Percentiles rank a stretch among this genome's conserved stretches.
phyloP scores from a whole-genome alignment of 2,797 vertebrate species.

The Squalus acanthias region DNA sequence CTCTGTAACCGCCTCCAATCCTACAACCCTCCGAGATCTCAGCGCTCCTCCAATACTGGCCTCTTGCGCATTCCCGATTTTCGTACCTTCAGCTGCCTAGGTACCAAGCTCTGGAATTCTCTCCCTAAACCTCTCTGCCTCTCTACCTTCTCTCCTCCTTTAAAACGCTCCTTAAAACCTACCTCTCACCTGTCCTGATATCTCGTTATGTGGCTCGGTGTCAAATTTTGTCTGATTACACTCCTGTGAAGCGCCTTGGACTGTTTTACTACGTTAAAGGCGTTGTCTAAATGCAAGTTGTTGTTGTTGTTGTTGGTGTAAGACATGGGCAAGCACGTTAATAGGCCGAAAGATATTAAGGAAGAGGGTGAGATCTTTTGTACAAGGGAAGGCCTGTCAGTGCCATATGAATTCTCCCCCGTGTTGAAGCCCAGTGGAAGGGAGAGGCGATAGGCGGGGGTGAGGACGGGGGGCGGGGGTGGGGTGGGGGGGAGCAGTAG shows the following conservation, averaged over 20 bases:
- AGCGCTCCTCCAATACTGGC: background rate
- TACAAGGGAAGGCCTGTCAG: background rate
- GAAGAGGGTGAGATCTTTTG: background rate
- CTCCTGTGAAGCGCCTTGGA: background rate
- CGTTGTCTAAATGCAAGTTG: background rate
- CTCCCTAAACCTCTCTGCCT: background rate
- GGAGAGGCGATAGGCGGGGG: background rate
- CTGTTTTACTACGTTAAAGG: background rate
- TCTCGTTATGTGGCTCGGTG: background rate
- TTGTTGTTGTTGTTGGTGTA: background rate
- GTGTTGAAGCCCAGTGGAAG: background rate
- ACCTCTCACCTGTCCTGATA: background rate
- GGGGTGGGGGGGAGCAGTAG: background rate
- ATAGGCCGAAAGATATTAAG: background rate
- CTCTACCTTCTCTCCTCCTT: background rate
- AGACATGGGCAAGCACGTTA: background rate
- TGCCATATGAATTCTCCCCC: background rate
- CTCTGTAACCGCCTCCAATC: background rate
- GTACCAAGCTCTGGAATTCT: background rate
- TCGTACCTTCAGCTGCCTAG: background rate
- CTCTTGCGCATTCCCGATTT: background rate
- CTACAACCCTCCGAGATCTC: background rate
- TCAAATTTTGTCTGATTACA: background rate
- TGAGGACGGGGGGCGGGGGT: too few species aligned
- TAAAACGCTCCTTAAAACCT: background rate